phyloP scores from a whole-genome alignment of 1,140 invertebrate genomes.

The Drosophila kepulauana region DNA sequence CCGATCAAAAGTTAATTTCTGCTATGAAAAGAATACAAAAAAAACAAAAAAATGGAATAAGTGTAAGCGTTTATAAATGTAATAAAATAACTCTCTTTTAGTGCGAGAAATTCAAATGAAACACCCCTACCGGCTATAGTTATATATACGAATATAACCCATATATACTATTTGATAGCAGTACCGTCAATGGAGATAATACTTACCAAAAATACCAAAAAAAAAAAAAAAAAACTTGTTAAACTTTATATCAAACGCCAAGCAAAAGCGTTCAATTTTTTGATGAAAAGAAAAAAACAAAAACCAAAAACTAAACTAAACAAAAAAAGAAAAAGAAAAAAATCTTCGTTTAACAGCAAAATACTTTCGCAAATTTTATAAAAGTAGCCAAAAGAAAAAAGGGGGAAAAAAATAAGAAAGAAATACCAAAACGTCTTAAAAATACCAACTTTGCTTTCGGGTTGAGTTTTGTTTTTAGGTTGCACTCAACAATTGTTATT shows the following conservation, averaged over 20 bases:
- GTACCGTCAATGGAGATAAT: constrained; percentile 20
- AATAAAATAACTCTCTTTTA: constrained; percentile 42
- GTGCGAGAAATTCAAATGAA: constrained; percentile 68
- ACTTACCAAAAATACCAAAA: constrained; percentile 10
- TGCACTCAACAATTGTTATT: constrained; percentile 46
- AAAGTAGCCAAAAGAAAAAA: constrained; percentile 64
- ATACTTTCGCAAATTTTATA: constrained; percentile 60
- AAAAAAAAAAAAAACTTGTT: constrained; percentile 40
- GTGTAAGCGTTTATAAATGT: constrained; percentile 47
- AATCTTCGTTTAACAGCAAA: constrained; percentile 35
- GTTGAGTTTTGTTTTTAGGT: constrained; percentile 53
- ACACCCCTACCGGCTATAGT: constrained; percentile 76
- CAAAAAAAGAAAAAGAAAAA: not conserved
- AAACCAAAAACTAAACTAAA: not conserved
- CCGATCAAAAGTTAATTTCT: constrained; percentile 15
- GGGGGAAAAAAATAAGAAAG: constrained; percentile 5
- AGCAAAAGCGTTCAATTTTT: constrained; percentile 25
- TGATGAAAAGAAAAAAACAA: not conserved
- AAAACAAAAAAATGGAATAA: constrained; percentile 29
- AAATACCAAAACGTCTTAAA: not conserved
- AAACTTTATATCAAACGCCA: constrained; percentile 51
- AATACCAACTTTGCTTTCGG: constrained; percentile 43
- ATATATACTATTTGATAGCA: constrained; percentile 39
- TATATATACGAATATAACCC: constrained; percentile 50
- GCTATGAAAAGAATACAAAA: constrained; percentile 10